Percentiles rank a stretch among this genome's conserved stretches.
Evolutionary conservation across 2,797 vertebrate genomes (phyloP).

Genomic region (Eidolon dupreanum): DNA sequence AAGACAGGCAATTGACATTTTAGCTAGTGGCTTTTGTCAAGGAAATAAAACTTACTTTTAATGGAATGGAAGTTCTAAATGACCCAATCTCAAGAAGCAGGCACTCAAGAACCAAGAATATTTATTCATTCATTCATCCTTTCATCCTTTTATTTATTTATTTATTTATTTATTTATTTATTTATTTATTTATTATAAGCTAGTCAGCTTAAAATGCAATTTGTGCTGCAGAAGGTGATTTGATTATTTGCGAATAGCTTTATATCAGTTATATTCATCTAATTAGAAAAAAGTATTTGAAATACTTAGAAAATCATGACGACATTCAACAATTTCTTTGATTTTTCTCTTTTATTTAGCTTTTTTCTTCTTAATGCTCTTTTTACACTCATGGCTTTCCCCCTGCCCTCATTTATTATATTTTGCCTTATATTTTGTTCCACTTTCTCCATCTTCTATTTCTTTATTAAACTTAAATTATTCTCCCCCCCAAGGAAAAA

Average conservation of each 20-base stretch:
- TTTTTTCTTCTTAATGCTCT: background rate
- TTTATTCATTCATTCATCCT: no score
- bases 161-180: no score
- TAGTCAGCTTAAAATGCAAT: conserved; percentile 68
- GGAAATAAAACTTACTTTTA: conserved; percentile 73
- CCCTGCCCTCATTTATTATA: background rate
- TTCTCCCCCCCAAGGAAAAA: background rate
- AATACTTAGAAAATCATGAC: conserved; percentile 21
- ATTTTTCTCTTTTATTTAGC: background rate
- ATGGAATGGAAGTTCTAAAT: conserved; percentile 71
- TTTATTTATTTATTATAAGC: conserved; percentile 73
- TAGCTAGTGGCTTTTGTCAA: conserved; percentile 70
- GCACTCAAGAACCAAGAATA: background rate
- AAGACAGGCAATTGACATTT: conserved; percentile 67
- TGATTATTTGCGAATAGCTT: conserved; percentile 69
- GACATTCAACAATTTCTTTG: background rate
- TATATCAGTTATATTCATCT: conserved; percentile 50
- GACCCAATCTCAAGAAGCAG: conserved; percentile 51
- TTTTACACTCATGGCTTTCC: background rate
- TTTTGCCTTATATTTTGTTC: background rate
- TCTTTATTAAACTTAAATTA: background rate
- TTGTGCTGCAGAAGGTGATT: conserved; percentile 59
- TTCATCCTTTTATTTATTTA: no score
- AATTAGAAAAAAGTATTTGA: conserved; percentile 25
- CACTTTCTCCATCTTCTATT: background rate